These are phyloP conservation scores for Halichondria panicea DNA, from an alignment of 37 sponge, comb jelly and placozoan genomes.

Conservation along the genomic window DNA sequence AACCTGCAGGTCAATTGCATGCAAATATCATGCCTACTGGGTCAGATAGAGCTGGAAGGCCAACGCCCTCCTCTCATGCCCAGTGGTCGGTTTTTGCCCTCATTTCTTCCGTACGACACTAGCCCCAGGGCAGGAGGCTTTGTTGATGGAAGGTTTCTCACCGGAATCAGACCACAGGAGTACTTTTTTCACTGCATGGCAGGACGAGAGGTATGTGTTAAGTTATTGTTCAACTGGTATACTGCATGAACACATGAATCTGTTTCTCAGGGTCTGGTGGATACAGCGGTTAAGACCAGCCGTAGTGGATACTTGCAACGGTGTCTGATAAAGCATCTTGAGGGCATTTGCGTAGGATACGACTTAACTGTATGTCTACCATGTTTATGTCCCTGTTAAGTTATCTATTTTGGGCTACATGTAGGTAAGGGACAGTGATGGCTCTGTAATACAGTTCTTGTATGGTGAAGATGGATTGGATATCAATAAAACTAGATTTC, in stretches of 20 bases:
- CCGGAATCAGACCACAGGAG: slow-evolving; percentile 97
- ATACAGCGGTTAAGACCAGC: slow-evolving; percentile 99
- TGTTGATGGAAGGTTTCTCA: slow-evolving; percentile 88
- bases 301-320: slow-evolving; percentile 98
- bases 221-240: not conserved
- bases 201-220: slow-evolving; percentile 80
- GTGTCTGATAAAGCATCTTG: slow-evolving; percentile 97
- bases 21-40: slow-evolving; percentile 97
- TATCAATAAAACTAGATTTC: slow-evolving; percentile 69
- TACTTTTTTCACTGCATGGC: slow-evolving; percentile 99
- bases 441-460: slow-evolving; percentile 91
- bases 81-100: slow-evolving; percentile 92
- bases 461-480: slow-evolving; percentile 97
- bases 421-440: slow-evolving; percentile 95
- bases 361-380: slow-evolving; percentile 81
- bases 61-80: slow-evolving; percentile 95
- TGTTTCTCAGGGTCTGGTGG: slow-evolving; percentile 84
- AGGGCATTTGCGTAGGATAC: slow-evolving; percentile 84
- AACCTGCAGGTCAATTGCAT: slow-evolving; percentile 86
- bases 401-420: not conserved
- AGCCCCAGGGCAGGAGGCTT: slow-evolving; percentile 92
- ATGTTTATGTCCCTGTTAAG: not conserved
- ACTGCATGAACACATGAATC: not conserved
- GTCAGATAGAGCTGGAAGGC: slow-evolving; percentile 99
- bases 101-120: slow-evolving; percentile 87